Conservation (phyloP, 1,140 invertebrate genomes). For the Heliconius hewitsoni region DNA sequence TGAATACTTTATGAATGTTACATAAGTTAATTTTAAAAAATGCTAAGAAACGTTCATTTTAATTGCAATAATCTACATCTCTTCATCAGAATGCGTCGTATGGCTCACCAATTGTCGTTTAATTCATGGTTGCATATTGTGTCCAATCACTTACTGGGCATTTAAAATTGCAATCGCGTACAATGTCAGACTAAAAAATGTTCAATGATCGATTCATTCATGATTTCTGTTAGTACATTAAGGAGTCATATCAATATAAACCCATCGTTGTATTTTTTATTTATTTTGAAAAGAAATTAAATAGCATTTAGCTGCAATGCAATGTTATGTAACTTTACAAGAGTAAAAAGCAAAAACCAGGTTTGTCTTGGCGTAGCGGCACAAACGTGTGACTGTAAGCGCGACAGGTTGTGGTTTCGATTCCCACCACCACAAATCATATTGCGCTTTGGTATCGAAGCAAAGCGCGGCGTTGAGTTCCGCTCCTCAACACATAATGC, state of each 20-base stretch:
- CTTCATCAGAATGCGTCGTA: slow-evolving; percentile 33
- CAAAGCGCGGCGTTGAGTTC: too few species aligned
- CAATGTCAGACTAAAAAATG: slow-evolving; percentile 38
- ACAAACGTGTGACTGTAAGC: too few species aligned
- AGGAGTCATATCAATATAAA: slow-evolving; percentile 27
- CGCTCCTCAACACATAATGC: too few species aligned
- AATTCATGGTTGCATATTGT: slow-evolving; percentile 39
- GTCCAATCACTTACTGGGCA: slow-evolving; percentile 37
- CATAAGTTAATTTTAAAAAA: slow-evolving; percentile 39
- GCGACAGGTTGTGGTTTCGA: too few species aligned
- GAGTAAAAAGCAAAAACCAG: too few species aligned
- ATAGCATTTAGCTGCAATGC: neutral
- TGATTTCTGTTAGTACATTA: slow-evolving; percentile 37
- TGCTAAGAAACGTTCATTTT: slow-evolving; percentile 25
- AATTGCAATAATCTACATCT: slow-evolving; percentile 35
- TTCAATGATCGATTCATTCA: slow-evolving; percentile 39
- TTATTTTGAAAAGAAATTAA: neutral
- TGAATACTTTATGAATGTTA: slow-evolving; percentile 54
- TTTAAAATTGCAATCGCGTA: slow-evolving; percentile 42
- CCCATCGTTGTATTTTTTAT: neutral
- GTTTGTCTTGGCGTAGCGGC: too few species aligned
- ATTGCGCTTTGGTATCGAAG: too few species aligned
- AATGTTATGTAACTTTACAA: neutral
- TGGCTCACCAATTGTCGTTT: slow-evolving; percentile 39
- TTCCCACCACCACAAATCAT: too few species aligned